These are phyloP conservation scores for Phoeniculus purpureus DNA, from an alignment of 2,797 vertebrate genomes.

Conservation along the genomic window DNA sequence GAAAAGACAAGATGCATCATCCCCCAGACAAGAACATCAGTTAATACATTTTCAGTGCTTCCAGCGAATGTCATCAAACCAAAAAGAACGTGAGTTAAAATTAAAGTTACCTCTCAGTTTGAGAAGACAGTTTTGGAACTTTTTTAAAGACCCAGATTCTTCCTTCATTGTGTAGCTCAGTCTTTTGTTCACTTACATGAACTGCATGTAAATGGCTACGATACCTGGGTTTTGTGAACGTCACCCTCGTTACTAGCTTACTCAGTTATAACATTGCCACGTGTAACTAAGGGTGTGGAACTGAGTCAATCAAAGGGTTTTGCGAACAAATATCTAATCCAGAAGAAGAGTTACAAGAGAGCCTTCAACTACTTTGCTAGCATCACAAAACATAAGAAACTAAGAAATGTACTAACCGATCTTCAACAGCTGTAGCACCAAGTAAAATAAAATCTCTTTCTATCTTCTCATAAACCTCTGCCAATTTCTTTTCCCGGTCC, in stretches of 20 bases:
- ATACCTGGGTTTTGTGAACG: neutral
- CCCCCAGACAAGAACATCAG: neutral
- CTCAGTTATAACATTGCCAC: neutral
- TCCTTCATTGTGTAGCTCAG: neutral
- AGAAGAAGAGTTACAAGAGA: neutral
- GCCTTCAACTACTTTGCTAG: neutral
- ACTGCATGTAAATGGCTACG: neutral
- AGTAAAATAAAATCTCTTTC: slow-evolving; percentile 92
- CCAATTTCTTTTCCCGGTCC: slow-evolving; percentile 90
- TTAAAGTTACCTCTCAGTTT: neutral
- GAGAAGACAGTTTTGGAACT: neutral
- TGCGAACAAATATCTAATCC: neutral
- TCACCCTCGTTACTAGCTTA: neutral
- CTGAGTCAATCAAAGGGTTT: neutral
- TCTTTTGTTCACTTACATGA: neutral
- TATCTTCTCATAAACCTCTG: slow-evolving; percentile 91
- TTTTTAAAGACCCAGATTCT: neutral
- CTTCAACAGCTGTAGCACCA: slow-evolving; percentile 96
- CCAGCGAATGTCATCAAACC: neutral
- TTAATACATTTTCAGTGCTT: neutral
- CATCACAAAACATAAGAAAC: neutral
- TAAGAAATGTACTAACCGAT: slow-evolving; percentile 81
- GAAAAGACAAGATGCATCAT: neutral
- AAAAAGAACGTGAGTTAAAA: neutral
- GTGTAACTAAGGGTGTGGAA: neutral